Percentiles rank a stretch among this genome's conserved stretches.
Evolutionary conservation across 2,888 invertebrate genomes (phyloP).

Genomic region (Cryptocephalus moraei): DNA sequence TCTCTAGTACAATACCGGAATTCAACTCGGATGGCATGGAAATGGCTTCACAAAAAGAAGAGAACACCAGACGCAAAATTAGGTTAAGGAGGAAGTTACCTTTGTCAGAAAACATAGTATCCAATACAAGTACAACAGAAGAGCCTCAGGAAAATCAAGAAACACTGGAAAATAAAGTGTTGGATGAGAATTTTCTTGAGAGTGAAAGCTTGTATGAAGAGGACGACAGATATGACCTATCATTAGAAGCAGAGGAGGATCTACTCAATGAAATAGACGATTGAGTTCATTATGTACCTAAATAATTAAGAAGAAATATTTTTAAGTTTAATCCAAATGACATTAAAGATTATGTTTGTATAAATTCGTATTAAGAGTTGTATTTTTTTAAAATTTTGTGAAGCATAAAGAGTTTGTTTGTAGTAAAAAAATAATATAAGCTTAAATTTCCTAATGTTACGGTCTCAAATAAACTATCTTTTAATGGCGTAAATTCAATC

Average conservation of each 20-base stretch:
- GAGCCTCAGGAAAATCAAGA: slow-evolving; percentile 5
- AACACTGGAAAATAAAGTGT: slow-evolving; percentile 14
- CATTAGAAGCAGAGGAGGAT: slow-evolving; percentile 33
- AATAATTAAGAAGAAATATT: too few relatives aligned
- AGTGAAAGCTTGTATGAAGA: slow-evolving; percentile 30
- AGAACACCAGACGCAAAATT: slow-evolving; percentile 5
- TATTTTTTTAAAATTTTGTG: too few relatives aligned
- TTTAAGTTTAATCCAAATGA: too few relatives aligned
- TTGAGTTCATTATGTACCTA: neutral
- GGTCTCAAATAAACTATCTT: too few relatives aligned
- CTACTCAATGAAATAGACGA: slow-evolving; percentile 36
- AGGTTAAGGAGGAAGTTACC: slow-evolving; percentile 11
- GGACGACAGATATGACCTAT: slow-evolving; percentile 25
- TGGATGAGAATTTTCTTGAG: slow-evolving; percentile 30
- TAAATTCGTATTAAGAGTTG: too few relatives aligned
- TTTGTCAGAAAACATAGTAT: neutral
- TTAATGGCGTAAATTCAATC: too few relatives aligned
- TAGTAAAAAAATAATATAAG: too few relatives aligned
- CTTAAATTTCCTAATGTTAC: too few relatives aligned
- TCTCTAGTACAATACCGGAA: slow-evolving; percentile 24
- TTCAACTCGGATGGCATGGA: slow-evolving; percentile 4
- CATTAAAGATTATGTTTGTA: too few relatives aligned
- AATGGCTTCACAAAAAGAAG: neutral
- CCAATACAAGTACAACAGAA: slow-evolving; percentile 5
- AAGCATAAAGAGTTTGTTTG: too few relatives aligned